Conservation (phyloP, 2,113 vertebrate genomes). For the Tiliqua scincoides region DNA sequence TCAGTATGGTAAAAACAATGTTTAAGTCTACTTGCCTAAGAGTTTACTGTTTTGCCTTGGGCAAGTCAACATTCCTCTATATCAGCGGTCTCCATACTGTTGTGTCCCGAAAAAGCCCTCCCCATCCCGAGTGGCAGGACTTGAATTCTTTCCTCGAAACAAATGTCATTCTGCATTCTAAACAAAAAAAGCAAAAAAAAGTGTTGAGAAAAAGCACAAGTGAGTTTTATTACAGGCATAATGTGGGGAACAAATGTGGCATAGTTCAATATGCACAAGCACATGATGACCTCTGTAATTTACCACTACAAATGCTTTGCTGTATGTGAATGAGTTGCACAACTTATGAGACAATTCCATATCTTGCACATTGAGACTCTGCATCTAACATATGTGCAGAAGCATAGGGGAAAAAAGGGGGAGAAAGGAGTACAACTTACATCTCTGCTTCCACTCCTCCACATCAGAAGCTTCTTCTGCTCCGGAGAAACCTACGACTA, state of each 20-base stretch:
- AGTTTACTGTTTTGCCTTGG: too few relatives aligned
- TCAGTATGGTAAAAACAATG: too few relatives aligned
- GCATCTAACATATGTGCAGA: neutral
- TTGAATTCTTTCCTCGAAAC: neutral
- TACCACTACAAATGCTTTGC: too few relatives aligned
- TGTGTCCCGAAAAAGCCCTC: too few relatives aligned
- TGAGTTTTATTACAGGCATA: neutral
- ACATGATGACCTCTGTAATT: too few relatives aligned
- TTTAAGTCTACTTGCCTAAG: too few relatives aligned
- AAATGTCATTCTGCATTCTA: neutral
- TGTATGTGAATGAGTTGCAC: neutral
- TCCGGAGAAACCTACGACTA: neutral
- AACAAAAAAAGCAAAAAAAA: neutral
- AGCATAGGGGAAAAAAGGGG: neutral
- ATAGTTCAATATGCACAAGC: neutral
- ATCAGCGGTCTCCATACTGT: too few relatives aligned
- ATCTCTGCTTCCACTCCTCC: neutral
- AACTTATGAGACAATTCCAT: neutral
- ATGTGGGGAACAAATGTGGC: neutral
- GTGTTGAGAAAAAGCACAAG: neutral
- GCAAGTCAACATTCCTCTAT: too few relatives aligned
- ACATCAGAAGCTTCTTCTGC: neutral
- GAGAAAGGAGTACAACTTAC: neutral
- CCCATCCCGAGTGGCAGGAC: too few relatives aligned
- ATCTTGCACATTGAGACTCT: neutral